Base-by-base conservation (phyloP, 2,113 vertebrate genomes). In the Phalacrocorax aristotelis region DNA sequence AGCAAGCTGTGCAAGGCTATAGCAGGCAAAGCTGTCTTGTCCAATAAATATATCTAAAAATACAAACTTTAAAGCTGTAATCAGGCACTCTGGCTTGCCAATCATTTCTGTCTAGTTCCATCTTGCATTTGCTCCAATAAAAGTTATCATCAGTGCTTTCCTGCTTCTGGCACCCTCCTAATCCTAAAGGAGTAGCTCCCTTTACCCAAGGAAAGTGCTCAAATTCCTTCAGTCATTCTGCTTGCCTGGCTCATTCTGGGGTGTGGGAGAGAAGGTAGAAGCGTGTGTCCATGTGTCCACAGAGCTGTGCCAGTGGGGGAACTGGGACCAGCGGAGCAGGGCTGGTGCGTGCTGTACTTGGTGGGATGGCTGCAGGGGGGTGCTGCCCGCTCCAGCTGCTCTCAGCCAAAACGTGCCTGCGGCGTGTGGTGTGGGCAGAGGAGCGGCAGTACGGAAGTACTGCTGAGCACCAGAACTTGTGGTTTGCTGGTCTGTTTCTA, bases 371-470 rank as follows among this genome's bases (percentile, higher is more conserved):
- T 74, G 12, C 30, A 13, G 10, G 16, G 22, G 6, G 7, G 1
- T 15, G 9, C 13, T 27, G 19, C 10, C 46, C 1, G 1, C 7
- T 44, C 36, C 7, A 17, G 26, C 32, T 60, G n/a, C 23, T 48
- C 44, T 54, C 52, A 17, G 38, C 21, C 6, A 0, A 30, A n/a
- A 57, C 0, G 3, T 2, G 4, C 7, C 69, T 52, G 69, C 0
- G 2, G 12, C 0, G 0, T 13, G 4, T 2, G 9, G 57, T 2
- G 1, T 0, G 6, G 65, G 62, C 44, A 72, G 66, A 44, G 46
- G 32, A 64, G 12, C 0, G 3, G 29, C 3, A 0, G 51, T 22
- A 34, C 32, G 30, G 82, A 76, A 15, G 54, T 44, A 11, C 36
- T 5, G 3, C 38, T 58, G 52, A 64, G 13, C 29, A 23, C 48